Conservation (phyloP, 1,140 invertebrate species). For the Cydia pomonella region DNA sequence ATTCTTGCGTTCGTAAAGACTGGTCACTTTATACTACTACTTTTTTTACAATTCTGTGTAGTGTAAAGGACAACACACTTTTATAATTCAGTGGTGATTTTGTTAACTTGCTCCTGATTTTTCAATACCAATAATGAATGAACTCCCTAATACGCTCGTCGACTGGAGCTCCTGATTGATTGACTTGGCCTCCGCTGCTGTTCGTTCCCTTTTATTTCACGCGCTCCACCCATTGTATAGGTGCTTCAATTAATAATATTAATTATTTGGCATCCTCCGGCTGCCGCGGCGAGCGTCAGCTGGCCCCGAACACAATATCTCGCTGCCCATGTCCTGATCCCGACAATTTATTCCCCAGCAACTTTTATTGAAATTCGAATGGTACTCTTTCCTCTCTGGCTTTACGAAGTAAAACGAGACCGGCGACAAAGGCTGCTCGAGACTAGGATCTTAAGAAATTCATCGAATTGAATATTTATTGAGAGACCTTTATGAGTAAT, state of each 20-base stretch:
- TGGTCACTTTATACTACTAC: neutral
- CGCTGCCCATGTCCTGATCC: conserved; percentile 36
- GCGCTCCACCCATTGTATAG: neutral
- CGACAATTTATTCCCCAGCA: conserved; percentile 56
- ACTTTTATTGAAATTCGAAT: conserved; percentile 64
- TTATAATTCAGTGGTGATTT: neutral
- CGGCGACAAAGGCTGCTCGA: conserved; percentile 36
- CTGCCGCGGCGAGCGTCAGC: conserved; percentile 46
- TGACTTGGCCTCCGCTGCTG: neutral
- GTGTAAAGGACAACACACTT: neutral
- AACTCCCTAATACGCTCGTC: neutral
- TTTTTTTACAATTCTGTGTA: too few species aligned
- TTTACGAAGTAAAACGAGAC: conserved; percentile 36
- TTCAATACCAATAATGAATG: neutral
- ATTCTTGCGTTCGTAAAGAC: neutral
- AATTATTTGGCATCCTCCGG: conserved; percentile 36
- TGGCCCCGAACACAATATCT: conserved; percentile 51
- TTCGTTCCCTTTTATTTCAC: conserved; percentile 8
- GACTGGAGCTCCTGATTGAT: conserved; percentile 5
- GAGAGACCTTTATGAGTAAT: conserved; percentile 33
- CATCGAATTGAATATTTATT: conserved; percentile 34
- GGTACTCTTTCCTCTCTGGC: conserved; percentile 41
- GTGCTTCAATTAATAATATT: conserved; percentile 25
- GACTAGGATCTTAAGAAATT: conserved; percentile 33
- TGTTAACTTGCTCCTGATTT: neutral